Conservation (phyloP, 2,113 vertebrate genomes). For the Microcebus lehilahytsara region DNA sequence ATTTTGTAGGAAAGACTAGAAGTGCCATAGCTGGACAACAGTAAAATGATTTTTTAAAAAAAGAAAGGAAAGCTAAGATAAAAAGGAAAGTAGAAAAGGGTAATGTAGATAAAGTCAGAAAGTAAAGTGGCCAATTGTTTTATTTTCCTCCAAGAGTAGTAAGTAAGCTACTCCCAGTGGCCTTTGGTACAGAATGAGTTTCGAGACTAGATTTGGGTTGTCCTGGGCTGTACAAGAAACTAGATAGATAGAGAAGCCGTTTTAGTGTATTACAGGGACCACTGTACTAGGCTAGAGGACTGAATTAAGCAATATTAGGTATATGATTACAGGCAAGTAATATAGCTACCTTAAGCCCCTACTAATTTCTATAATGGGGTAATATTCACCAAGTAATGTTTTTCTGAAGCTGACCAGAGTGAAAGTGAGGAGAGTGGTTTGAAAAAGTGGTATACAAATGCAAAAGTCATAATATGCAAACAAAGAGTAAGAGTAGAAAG, state of each 20-base stretch:
- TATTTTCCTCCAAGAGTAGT: neutral
- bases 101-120: neutral
- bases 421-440: neutral
- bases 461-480: neutral
- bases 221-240: neutral
- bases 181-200: neutral
- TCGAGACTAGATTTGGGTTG: neutral
- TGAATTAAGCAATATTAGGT: neutral
- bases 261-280: neutral
- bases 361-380: neutral
- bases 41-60: neutral
- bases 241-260: neutral
- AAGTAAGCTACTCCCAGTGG: neutral
- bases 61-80: too few relatives aligned
- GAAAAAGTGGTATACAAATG: conserved; percentile 12
- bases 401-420: neutral
- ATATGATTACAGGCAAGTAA: neutral
- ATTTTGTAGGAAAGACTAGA: neutral
- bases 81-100: neutral
- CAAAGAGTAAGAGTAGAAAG: neutral
- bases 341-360: neutral
- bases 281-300: neutral
- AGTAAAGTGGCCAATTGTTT: neutral
- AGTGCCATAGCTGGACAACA: neutral
- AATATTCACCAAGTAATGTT: neutral